These are phyloP conservation scores for Drosophila azteca DNA, from an alignment of 1,140 invertebrate species.

Conservation along the genomic window DNA sequence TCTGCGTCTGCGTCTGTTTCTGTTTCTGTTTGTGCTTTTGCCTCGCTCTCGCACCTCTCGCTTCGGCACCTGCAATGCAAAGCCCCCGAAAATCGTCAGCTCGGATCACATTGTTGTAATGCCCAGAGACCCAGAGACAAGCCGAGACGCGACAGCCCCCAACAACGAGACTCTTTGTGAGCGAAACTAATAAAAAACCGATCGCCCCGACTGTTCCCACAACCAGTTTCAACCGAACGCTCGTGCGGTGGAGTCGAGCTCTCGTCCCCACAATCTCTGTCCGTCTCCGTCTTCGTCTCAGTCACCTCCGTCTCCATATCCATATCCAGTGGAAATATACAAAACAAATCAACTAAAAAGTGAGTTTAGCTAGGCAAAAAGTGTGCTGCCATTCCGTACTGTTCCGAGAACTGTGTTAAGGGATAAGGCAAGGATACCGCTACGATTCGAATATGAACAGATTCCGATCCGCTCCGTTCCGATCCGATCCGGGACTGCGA, in stretches of 20 bases:
- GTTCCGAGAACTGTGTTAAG: background rate
- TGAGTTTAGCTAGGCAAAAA: background rate
- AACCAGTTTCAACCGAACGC: conserved; percentile 67
- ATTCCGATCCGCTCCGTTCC: background rate
- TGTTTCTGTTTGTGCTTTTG: background rate
- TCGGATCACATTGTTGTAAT: conserved; percentile 58
- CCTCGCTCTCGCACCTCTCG: conserved; percentile 29
- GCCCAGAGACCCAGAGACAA: conserved; percentile 35
- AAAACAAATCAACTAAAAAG: background rate
- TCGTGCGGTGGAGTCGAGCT: conserved; percentile 58
- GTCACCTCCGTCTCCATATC: conserved; percentile 14
- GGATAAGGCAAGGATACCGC: conserved; percentile 13
- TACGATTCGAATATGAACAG: background rate
- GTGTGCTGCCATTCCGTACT: background rate
- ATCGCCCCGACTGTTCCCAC: conserved; percentile 70
- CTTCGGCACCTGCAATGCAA: conserved; percentile 24
- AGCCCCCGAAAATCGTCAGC: conserved; percentile 10
- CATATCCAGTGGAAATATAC: background rate
- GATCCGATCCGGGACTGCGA: no score
- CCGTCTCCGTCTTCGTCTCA: no score
- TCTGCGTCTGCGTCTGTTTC: conserved; percentile 5
- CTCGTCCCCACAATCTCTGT: conserved; percentile 8
- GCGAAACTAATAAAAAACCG: conserved; percentile 81
- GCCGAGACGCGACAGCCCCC: conserved; percentile 25
- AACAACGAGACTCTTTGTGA: conserved; percentile 78